Evolutionary conservation across 1,140 invertebrate genomes (phyloP).

Genomic region (Lepidurus packardi): DNA sequence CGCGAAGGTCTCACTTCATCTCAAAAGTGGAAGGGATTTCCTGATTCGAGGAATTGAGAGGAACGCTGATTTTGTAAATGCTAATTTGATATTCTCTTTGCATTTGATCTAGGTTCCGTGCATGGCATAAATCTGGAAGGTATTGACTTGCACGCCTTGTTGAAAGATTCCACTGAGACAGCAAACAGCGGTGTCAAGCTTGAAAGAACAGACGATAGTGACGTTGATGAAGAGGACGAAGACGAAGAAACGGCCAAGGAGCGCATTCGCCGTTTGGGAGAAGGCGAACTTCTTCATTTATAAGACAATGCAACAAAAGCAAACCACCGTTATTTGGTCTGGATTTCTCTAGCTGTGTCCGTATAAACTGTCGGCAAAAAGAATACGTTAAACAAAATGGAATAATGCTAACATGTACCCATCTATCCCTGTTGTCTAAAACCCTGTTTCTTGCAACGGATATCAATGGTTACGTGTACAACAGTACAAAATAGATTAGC

Average conservation of each 20-base stretch:
- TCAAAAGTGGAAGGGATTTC: background rate
- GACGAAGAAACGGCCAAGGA: conserved; percentile 32
- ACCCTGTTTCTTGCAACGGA: conserved; percentile 8
- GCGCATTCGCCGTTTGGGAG: conserved; percentile 34
- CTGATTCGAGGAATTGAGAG: too few relatives aligned
- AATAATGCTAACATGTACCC: background rate
- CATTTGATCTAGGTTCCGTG: conserved; percentile 32
- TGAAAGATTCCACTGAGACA: conserved; percentile 25
- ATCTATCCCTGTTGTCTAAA: background rate
- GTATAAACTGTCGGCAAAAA: background rate
- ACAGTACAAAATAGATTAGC: conserved; percentile 19
- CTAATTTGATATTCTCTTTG: conserved; percentile 17
- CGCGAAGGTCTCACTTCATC: background rate
- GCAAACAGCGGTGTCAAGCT: background rate
- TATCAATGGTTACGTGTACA: conserved; percentile 8
- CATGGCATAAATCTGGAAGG: conserved; percentile 37
- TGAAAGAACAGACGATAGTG: conserved; percentile 1
- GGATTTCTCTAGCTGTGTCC: background rate
- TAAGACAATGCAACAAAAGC: conserved; percentile 24
- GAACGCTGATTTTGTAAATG: background rate
- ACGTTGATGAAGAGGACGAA: background rate
- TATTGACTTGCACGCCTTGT: conserved; percentile 35
- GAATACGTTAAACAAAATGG: background rate
- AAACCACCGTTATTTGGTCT: background rate
- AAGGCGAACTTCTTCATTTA: conserved; percentile 35